Percentiles rank a stretch among this genome's conserved stretches.
Conservation (phyloP, 2,888 invertebrate genomes). For the Drosophila lacicola region DNA sequence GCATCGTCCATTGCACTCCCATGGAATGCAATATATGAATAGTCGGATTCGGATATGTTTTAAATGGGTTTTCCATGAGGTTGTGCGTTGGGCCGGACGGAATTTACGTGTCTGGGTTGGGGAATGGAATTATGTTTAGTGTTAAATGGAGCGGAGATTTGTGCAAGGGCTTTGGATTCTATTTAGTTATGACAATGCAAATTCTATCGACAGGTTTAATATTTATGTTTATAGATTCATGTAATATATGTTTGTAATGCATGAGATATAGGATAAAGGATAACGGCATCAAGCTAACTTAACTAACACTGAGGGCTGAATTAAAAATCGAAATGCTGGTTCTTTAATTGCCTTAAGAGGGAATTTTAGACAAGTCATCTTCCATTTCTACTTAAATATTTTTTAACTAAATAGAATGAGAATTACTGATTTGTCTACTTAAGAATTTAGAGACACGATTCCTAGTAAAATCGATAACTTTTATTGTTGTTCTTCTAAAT, state of each 20-base stretch:
- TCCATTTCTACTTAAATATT: no score
- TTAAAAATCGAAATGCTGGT: no score
- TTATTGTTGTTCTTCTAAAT: no score
- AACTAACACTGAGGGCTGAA: no score
- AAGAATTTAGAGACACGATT: no score
- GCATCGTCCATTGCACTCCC: constrained; percentile 30
- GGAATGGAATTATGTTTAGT: constrained; percentile 8
- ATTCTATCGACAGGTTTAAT: constrained; percentile 1
- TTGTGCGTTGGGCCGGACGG: neutral
- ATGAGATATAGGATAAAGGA: no score
- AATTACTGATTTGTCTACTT: no score
- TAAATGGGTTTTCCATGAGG: constrained; percentile 29
- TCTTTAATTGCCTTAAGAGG: no score
- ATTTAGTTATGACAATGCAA: constrained; percentile 16
- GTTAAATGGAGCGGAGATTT: constrained; percentile 47
- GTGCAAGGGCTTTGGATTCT: constrained; percentile 23
- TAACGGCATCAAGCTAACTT: no score
- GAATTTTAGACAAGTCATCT: no score
- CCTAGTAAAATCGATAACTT: no score
- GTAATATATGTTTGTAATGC: neutral
- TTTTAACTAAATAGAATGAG: no score
- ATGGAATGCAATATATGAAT: constrained; percentile 13
- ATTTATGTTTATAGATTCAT: neutral
- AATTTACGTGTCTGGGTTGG: neutral
- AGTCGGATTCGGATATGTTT: constrained; percentile 10